Evolutionary conservation across 2,797 vertebrate species (phyloP).

Genomic region (Florisuga fusca): DNA sequence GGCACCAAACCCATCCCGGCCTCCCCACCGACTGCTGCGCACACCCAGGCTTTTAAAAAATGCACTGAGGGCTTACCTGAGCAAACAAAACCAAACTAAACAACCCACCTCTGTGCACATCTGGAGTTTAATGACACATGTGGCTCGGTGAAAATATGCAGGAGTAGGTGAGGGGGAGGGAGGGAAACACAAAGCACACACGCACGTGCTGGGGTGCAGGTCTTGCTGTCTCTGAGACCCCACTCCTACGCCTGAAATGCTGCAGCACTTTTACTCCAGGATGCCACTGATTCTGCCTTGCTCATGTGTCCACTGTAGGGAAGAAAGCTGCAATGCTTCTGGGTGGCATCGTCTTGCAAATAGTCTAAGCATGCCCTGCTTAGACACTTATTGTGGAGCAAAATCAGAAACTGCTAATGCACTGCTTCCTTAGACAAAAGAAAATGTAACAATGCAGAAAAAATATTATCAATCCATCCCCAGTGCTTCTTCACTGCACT

Average conservation of each 20-base stretch:
- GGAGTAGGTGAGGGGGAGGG: neutral
- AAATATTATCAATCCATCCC: neutral
- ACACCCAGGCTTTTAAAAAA: neutral
- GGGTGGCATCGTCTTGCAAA: neutral
- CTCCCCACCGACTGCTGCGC: neutral
- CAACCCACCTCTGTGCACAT: neutral
- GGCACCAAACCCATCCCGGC: rapidly evolving
- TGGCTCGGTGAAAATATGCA: neutral
- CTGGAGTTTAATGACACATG: neutral
- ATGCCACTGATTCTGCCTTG: neutral
- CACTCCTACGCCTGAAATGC: rapidly evolving
- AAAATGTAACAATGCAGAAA: neutral
- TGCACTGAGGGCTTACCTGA: neutral
- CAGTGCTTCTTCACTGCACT: neutral
- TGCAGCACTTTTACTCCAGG: neutral
- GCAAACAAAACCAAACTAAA: constrained; percentile 13
- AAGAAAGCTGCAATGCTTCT: constrained; percentile 29
- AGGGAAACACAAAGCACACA: neutral
- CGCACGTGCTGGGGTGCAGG: neutral
- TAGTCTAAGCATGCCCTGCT: constrained; percentile 25
- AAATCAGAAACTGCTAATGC: neutral
- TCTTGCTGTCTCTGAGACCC: neutral
- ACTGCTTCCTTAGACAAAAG: neutral
- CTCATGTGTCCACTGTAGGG: neutral
- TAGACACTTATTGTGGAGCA: constrained; percentile 25